Conservation (phyloP, 2,888 invertebrate genomes). For the Chromoteleia sp. region DNA sequence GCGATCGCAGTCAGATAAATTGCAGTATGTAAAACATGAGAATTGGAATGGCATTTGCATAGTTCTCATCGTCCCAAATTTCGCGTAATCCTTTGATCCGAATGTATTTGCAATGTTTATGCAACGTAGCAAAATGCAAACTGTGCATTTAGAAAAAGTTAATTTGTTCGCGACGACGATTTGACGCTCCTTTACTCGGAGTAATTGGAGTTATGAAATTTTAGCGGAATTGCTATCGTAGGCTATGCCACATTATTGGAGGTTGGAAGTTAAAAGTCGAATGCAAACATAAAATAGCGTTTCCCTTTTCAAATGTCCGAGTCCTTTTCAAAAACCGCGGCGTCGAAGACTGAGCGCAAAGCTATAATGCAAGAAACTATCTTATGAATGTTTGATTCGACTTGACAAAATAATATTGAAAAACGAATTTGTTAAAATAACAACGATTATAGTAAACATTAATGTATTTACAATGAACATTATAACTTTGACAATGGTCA, state of each 20-base stretch:
- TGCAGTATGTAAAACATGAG: constrained; percentile 55
- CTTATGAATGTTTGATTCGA: too few relatives aligned
- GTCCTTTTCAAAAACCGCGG: too few relatives aligned
- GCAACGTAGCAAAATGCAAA: constrained; percentile 29
- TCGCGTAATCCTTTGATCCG: constrained; percentile 61
- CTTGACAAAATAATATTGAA: too few relatives aligned
- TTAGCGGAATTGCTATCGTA: neutral
- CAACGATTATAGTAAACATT: too few relatives aligned
- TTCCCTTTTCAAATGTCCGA: too few relatives aligned
- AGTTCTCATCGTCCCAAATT: constrained; percentile 43
- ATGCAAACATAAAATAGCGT: constrained; percentile 3
- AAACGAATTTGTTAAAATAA: too few relatives aligned
- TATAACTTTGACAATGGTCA: too few relatives aligned
- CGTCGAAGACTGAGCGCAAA: too few relatives aligned
- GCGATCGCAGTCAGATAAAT: constrained; percentile 53
- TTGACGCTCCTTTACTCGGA: neutral
- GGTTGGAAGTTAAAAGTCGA: neutral
- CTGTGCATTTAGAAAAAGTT: constrained; percentile 38
- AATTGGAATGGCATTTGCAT: constrained; percentile 52
- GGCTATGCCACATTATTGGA: neutral
- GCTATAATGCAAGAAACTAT: too few relatives aligned
- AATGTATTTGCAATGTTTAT: constrained; percentile 68
- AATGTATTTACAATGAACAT: too few relatives aligned
- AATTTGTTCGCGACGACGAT: constrained; percentile 11
- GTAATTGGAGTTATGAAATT: constrained; percentile 1